Base-by-base conservation (phyloP, 2,113 vertebrate species). In the Verasper variegatus region DNA sequence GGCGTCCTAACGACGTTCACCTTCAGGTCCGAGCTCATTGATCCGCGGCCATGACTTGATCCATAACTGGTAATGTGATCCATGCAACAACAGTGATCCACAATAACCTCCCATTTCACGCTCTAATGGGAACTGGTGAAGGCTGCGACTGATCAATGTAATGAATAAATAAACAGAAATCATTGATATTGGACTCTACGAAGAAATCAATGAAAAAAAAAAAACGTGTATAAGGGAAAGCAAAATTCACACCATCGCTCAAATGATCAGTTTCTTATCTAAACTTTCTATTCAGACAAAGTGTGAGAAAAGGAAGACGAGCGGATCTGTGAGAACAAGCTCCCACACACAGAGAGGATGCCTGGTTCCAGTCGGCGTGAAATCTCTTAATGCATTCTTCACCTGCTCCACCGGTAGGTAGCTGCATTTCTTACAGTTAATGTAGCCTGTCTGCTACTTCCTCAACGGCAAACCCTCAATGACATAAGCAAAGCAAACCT, bases 41-140 rank as follows among this genome's bases (percentile, higher is more conserved):
- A 92, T 87, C 80, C 65, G 68, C 8, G 45, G 65, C 74, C 42
- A 52, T 4, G 13, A 73, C 64, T 73, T 77, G 85, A 92, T 90
- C 88, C 70, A 90, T 80, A 91, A 90, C 76, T 61, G 20, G 89
- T 89, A 90, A 91, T 78, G 81, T 37, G 84, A 92, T 76, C 85
- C 60, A 52, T 71, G 67, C 70, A 78, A 84, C 81, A 86, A 74
- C 80, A 76, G 83, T 3, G 37, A 65, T 2, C 71, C 75, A 56
- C 68, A 69, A 84, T 92, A 82, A 86, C 78, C 87, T 40, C 69
- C 35, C 68, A 78, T 85, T 90, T 84, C 51, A 76, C 1, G 0
- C 74, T 73, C 70, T 59, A 26, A 78, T 78, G 80, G 85, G 21
- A 78, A 70, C 58, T 15, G 58, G 21, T 65, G 70, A 71, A 58